These are phyloP conservation scores for Phthorimaea operculella DNA, from an alignment of 1,140 invertebrate genomes.

Conservation along the genomic window DNA sequence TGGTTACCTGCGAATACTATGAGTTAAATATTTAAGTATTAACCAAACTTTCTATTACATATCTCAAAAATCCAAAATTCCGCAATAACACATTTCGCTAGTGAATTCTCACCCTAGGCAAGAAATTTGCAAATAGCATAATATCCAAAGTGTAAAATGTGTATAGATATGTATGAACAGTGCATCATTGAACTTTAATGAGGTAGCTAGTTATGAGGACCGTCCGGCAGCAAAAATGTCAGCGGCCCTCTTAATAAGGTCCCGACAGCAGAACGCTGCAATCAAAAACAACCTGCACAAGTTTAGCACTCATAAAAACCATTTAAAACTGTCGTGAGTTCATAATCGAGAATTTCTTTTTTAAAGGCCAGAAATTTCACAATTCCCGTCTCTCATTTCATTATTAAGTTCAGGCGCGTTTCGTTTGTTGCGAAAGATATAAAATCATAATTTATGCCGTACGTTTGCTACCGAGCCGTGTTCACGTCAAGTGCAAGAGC, in stretches of 20 bases:
- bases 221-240: conserved; percentile 16
- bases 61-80: no score
- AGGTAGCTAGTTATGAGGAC: background rate
- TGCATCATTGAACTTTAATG: background rate
- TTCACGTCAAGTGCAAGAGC: background rate
- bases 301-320: conserved; percentile 33
- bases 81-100: no score
- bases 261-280: conserved; percentile 10
- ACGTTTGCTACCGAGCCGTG: background rate
- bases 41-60: no score
- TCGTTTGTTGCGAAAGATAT: conserved; percentile 14
- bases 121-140: no score
- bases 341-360: conserved; percentile 16
- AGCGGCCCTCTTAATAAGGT: conserved; percentile 27
- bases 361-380: conserved; percentile 33
- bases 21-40: no score
- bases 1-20: no score
- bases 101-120: no score
- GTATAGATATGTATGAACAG: background rate
- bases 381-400: conserved; percentile 16
- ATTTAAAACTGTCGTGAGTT: conserved; percentile 27
- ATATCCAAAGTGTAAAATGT: no score
- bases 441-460: background rate
- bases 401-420: conserved; percentile 14
- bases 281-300: conserved; percentile 24